Percentiles rank a stretch among this genome's conserved stretches.
Evolutionary conservation across 2,797 vertebrate species (phyloP).

Genomic region (Cuculus canorus): DNA sequence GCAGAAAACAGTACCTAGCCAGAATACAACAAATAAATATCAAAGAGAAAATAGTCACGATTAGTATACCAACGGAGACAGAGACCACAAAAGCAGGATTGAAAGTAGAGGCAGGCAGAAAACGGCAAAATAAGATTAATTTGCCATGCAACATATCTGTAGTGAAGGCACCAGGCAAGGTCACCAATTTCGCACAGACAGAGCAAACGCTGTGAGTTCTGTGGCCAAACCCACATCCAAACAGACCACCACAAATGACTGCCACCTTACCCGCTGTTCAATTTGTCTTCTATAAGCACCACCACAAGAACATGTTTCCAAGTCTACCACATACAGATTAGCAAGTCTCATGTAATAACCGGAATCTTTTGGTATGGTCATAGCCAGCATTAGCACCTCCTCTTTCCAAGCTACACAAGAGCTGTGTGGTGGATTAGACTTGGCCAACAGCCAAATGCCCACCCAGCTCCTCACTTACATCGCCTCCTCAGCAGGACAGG

Average conservation of each 20-base stretch:
- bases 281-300: not conserved
- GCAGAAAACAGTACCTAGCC: not conserved
- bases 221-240: not conserved
- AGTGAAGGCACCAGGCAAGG: not conserved
- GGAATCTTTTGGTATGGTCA: not conserved
- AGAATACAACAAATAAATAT: not conserved
- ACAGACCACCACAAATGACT: fast-evolving
- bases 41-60: not conserved
- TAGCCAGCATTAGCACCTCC: not conserved
- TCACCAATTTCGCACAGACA: not conserved
- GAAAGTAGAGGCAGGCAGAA: not conserved
- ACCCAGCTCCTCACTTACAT: not conserved
- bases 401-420: not conserved
- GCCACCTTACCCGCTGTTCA: not conserved
- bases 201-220: not conserved
- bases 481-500: not conserved
- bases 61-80: not conserved
- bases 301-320: not conserved
- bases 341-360: not conserved
- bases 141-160: not conserved
- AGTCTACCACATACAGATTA: fast-evolving
- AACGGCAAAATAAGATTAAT: not conserved
- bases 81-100: not conserved
- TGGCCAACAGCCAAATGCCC: not conserved
- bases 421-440: not conserved